phyloP scores from a whole-genome alignment of 2,888 invertebrate species.

The Macrosoma leucophasiata region DNA sequence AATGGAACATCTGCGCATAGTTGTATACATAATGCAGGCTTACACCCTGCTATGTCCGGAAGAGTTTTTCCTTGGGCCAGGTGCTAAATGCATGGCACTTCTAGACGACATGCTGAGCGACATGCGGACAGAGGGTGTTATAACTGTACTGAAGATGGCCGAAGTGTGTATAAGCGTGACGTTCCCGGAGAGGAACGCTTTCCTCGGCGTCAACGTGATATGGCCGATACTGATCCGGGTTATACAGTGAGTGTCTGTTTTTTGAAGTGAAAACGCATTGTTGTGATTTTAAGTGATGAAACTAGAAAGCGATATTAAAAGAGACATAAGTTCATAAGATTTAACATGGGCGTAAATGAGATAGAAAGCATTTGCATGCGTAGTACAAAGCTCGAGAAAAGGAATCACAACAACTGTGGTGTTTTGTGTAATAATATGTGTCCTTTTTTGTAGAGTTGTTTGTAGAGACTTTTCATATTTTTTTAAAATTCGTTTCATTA shows the following conservation, averaged over 20 bases:
- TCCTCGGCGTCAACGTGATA: slow-evolving; percentile 76
- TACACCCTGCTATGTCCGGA: slow-evolving; percentile 88
- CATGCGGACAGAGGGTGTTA: slow-evolving; percentile 74
- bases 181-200: slow-evolving; percentile 82
- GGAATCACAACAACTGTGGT: too few relatives aligned
- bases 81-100: slow-evolving; percentile 80
- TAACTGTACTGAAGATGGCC: slow-evolving; percentile 80
- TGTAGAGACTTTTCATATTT: too few relatives aligned
- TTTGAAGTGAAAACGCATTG: too few relatives aligned
- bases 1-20: slow-evolving; percentile 86
- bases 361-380: too few relatives aligned
- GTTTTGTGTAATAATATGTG: too few relatives aligned
- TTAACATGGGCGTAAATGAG: too few relatives aligned
- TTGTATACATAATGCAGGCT: slow-evolving; percentile 87
- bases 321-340: too few relatives aligned
- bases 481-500: too few relatives aligned
- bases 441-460: too few relatives aligned
- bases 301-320: too few relatives aligned
- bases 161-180: slow-evolving; percentile 83
- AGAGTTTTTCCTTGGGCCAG: slow-evolving; percentile 83
- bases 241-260: slow-evolving; percentile 60
- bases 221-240: slow-evolving; percentile 63
- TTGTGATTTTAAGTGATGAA: too few relatives aligned
- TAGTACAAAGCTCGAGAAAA: too few relatives aligned
- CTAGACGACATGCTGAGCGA: slow-evolving; percentile 86